These are phyloP conservation scores for Agrypnia vestita DNA, from an alignment of 1,140 invertebrate genomes.

Conservation along the genomic window DNA sequence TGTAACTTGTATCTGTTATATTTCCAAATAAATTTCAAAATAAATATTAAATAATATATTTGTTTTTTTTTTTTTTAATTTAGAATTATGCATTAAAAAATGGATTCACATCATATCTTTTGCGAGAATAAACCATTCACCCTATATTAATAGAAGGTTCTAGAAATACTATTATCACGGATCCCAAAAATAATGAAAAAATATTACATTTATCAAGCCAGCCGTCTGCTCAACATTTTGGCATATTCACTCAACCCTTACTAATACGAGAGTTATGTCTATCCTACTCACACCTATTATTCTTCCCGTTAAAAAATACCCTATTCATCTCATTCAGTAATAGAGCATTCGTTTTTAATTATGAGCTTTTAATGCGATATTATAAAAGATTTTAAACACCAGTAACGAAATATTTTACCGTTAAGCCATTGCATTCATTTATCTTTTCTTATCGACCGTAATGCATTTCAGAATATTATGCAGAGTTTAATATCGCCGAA, in stretches of 20 bases:
- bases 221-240: slow-evolving; percentile 52
- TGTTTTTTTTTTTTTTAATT: no score
- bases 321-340: slow-evolving; percentile 32
- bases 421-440: background rate
- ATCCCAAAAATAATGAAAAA: slow-evolving; percentile 45
- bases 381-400: slow-evolving; percentile 27
- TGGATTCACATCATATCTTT: background rate
- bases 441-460: no score
- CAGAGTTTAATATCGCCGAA: no score
- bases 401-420: background rate
- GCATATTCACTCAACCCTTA: slow-evolving; percentile 59
- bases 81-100: no score
- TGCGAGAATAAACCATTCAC: background rate
- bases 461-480: no score
- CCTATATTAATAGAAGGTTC: background rate
- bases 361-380: slow-evolving; percentile 53
- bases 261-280: slow-evolving; percentile 49
- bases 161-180: background rate
- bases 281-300: slow-evolving; percentile 32
- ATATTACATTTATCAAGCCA: slow-evolving; percentile 54
- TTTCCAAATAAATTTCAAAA: no score
- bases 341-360: slow-evolving; percentile 55
- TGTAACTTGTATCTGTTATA: no score
- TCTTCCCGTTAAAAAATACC: background rate
- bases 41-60: no score